Percentiles rank a stretch among this genome's conserved stretches.
These are phyloP conservation scores for Cheilosia scutellata DNA, from an alignment of 2,888 invertebrate species.

Conservation along the genomic window DNA sequence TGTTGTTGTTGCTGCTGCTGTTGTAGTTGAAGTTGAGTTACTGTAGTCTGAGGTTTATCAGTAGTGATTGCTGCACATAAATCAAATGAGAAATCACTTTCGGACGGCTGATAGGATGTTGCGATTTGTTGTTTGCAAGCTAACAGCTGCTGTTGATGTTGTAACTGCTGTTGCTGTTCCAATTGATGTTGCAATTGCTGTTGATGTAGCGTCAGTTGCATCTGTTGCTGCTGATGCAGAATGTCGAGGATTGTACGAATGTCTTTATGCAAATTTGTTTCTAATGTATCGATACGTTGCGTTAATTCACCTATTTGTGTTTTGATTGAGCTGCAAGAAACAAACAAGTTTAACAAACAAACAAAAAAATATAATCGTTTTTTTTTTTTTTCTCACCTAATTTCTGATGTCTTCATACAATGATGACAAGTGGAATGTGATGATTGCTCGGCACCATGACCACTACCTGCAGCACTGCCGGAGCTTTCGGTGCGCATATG, in stretches of 20 bases:
- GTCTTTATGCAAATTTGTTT: conserved; percentile 79
- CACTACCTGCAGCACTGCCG: conserved; percentile 59
- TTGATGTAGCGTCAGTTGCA: conserved; percentile 77
- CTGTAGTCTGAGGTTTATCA: conserved; percentile 70
- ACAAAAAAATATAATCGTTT: neutral
- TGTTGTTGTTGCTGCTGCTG: conserved; percentile 70
- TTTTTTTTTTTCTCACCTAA: conserved; percentile 59
- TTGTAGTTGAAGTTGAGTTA: conserved; percentile 72
- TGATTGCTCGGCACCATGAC: conserved; percentile 56
- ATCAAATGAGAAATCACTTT: conserved; percentile 81
- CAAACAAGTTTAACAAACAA: neutral
- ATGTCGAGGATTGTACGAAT: conserved; percentile 79
- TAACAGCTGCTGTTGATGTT: conserved; percentile 76
- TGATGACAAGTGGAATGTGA: conserved; percentile 71
- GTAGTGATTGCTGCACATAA: conserved; percentile 76
- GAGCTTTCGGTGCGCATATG: conserved; percentile 68
- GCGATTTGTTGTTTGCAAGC: conserved; percentile 77
- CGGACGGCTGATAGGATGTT: conserved; percentile 80
- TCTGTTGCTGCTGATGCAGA: conserved; percentile 79
- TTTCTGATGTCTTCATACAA: conserved; percentile 76
- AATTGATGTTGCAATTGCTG: conserved; percentile 77
- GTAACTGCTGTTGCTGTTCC: conserved; percentile 77
- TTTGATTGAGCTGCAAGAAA: conserved; percentile 77
- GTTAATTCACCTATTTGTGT: conserved; percentile 79
- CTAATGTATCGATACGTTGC: conserved; percentile 79